Evolutionary conservation across 2,888 invertebrate species (phyloP), one percentile per base, ranked within the genome.

Genomic region (Acanthacorydalis orientalis): DNA sequence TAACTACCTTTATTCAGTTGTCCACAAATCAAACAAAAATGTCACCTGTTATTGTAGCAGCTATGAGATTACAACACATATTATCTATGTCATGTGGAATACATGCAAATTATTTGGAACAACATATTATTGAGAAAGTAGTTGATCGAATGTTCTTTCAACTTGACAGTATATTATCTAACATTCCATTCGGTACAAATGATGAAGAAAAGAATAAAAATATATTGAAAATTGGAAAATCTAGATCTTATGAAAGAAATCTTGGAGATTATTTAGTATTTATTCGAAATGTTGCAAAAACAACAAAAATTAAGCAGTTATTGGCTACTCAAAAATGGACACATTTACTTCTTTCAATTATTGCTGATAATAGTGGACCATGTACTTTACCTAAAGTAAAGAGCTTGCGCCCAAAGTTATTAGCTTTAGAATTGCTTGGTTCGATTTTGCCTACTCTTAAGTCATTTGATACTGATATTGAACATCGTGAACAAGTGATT

Each of bases 211-310:
- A 48, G n/a, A 46, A 40, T 11, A 15, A 12, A 12, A 31, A n/a
- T 14, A 12, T n/a, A 6, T 50, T 44, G 41, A 23, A 23, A 23
- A 23, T 23, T 23, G 53, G 49, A 47, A 55, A 50, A 53, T 51
- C 51, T 48, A 53, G 54, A n/a, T 55, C 59, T 61, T 55, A 61
- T 53, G 66, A 69, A 52, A 60, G 65, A 39, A 60, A 63, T 16
- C 60, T 76, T 11, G 74, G 73, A 6, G 73, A 75, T 57, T 72
- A 71, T 53, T 60, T 77, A 43, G 68, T 74, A 33, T 74, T 75
- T 57, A 57, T 75, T 23, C 59, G 73, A 31, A 67, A 70, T n/a
- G 62, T 75, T 31, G 68, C 72, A 8, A 66, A 69, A 1, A 68
- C 66, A 48, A 56, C 53, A 7, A 58, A 60, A 7, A 64, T 74